Evolutionary conservation across 2,888 invertebrate genomes (phyloP).

Genomic region (Fissipunctia ypsillon): DNA sequence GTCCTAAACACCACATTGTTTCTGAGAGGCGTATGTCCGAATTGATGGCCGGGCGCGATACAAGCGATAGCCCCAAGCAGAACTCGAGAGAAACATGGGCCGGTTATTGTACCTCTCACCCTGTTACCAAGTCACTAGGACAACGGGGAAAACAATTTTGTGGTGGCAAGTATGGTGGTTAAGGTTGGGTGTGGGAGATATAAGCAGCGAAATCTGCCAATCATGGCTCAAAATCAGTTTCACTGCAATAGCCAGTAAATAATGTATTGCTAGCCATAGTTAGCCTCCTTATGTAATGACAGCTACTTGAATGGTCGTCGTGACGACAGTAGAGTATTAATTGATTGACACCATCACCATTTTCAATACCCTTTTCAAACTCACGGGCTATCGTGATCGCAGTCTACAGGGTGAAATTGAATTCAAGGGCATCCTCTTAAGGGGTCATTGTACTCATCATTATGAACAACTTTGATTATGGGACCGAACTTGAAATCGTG

Average conservation of each 20-base stretch:
- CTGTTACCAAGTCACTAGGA: constrained; percentile 46
- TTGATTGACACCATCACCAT: not conserved
- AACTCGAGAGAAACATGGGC: constrained; percentile 39
- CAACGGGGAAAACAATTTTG: constrained; percentile 37
- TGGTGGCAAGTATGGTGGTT: constrained; percentile 18
- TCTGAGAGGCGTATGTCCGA: constrained; percentile 75
- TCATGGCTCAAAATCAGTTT: not conserved
- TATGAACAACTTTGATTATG: no score
- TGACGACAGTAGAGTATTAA: constrained; percentile 3
- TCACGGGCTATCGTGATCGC: not conserved
- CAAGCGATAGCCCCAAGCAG: constrained; percentile 68
- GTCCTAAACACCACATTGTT: constrained; percentile 84
- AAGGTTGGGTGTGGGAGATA: not conserved
- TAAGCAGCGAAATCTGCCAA: not conserved
- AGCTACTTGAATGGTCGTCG: not conserved
- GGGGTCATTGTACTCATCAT: no score
- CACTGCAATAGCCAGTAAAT: not conserved
- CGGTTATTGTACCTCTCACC: constrained; percentile 50
- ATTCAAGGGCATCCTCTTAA: no score
- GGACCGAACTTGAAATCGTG: no score
- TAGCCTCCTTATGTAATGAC: not conserved
- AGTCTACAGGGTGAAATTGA: no score
- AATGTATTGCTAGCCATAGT: not conserved
- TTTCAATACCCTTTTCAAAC: not conserved
- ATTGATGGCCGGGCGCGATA: constrained; percentile 79